Percentiles rank a stretch among this genome's conserved stretches.
phyloP scores from a whole-genome alignment of 1,140 invertebrate species.

The Eurosta solidaginis region DNA sequence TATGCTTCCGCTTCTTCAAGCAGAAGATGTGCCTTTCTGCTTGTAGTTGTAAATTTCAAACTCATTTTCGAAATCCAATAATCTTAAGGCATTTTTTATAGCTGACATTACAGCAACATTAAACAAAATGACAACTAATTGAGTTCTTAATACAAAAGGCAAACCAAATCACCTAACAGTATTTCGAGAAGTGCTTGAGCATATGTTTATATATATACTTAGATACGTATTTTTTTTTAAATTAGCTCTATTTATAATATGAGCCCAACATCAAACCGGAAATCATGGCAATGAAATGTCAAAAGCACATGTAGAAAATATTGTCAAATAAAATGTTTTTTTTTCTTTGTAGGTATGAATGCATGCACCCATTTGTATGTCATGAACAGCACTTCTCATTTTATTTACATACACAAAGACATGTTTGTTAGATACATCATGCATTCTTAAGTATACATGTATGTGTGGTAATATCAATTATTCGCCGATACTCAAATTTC shows the following conservation, averaged over 20 bases:
- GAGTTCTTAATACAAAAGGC: background rate
- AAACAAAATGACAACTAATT: background rate
- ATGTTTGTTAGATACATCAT: background rate
- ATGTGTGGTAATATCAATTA: slow-evolving; percentile 9
- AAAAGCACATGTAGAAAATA: background rate
- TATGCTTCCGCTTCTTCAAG: too few relatives aligned
- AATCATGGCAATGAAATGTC: slow-evolving; percentile 23
- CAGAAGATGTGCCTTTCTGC: too few relatives aligned
- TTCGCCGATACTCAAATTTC: background rate
- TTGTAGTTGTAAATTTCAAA: too few relatives aligned
- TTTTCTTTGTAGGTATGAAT: too few relatives aligned
- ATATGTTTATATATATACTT: background rate
- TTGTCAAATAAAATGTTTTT: background rate
- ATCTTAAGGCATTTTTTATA: background rate
- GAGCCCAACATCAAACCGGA: background rate
- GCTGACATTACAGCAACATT: background rate
- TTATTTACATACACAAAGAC: background rate
- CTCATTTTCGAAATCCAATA: background rate
- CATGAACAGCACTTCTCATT: background rate
- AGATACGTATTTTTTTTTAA: background rate
- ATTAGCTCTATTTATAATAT: background rate
- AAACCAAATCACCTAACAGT: background rate
- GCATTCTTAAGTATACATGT: background rate
- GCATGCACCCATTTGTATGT: background rate
- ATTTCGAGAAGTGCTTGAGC: background rate